Evolutionary conservation across 2,113 vertebrate species (phyloP).

Genomic region (Grammomys surdaster): DNA sequence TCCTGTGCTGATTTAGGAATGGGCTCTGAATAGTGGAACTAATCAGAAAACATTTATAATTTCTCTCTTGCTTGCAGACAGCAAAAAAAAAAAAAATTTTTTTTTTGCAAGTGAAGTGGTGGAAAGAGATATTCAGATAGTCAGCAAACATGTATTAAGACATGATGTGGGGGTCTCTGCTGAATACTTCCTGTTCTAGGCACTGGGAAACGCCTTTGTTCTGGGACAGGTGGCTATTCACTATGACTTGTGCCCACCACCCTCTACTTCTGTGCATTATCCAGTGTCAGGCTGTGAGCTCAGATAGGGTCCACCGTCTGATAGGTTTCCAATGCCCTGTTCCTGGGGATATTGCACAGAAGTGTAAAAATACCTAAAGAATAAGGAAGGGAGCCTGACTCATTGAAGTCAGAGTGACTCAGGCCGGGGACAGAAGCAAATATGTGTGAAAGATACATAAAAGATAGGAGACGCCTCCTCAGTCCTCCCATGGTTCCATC

Average conservation of each 20-base stretch:
- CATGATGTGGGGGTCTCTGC: neutral
- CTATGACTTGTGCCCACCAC: neutral
- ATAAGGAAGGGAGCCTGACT: neutral
- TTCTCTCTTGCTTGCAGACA: slow-evolving; percentile 61
- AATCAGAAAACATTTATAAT: slow-evolving; percentile 78
- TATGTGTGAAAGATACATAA: neutral
- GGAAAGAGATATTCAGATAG: slow-evolving; percentile 22
- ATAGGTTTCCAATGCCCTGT: neutral
- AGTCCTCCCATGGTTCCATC: no score
- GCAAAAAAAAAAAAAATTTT: neutral
- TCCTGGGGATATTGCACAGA: neutral
- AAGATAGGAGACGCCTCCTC: neutral
- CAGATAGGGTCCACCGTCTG: neutral
- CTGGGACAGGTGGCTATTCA: neutral
- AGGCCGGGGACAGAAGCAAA: neutral
- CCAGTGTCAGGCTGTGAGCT: neutral
- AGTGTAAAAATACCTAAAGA: neutral
- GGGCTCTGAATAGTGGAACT: slow-evolving; percentile 68
- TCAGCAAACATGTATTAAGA: slow-evolving; percentile 50
- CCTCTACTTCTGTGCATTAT: neutral
- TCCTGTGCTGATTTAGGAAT: slow-evolving; percentile 79
- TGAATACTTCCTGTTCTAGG: neutral
- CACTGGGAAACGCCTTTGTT: neutral
- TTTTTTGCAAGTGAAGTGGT: slow-evolving; percentile 18
- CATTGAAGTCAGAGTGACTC: neutral